A percentile compares a stretch with the other conserved stretches of the same genome.
Conservation (phyloP, 2,888 invertebrate species). For the Eristalis arbustorum region DNA sequence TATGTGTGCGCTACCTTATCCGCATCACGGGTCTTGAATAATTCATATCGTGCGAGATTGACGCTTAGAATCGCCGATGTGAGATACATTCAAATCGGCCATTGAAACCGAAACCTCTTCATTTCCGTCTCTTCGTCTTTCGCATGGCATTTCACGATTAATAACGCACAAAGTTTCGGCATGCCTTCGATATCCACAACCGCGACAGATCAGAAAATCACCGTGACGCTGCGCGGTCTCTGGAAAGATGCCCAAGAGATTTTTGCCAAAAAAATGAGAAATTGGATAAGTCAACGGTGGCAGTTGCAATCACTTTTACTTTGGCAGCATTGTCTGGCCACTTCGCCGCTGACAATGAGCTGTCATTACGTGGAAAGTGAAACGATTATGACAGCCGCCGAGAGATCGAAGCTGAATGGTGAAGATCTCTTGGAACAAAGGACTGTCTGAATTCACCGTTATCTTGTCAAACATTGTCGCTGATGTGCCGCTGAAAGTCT, state of each 20-base stretch:
- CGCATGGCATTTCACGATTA: not conserved
- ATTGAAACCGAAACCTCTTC: slow-evolving; percentile 20
- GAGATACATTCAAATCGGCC: slow-evolving; percentile 43
- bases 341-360: not conserved
- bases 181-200: not conserved
- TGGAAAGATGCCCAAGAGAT: not conserved
- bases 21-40: slow-evolving; percentile 55
- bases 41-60: slow-evolving; percentile 44
- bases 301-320: slow-evolving; percentile 6
- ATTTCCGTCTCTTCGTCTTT: not conserved
- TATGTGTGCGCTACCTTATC: slow-evolving; percentile 53
- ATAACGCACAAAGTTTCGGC: slow-evolving; percentile 6
- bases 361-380: not conserved
- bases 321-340: not conserved
- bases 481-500: not conserved
- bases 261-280: not conserved
- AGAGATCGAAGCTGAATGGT: not conserved
- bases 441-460: not conserved
- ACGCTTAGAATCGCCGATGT: slow-evolving; percentile 28
- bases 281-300: not conserved
- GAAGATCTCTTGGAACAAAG: no score
- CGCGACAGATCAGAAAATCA: not conserved
- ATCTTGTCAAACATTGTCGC: not conserved
- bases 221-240: not conserved
- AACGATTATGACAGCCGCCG: not conserved